These are phyloP conservation scores for Scolopax rusticola DNA, from an alignment of 2,797 vertebrate genomes.

Conservation along the genomic window DNA sequence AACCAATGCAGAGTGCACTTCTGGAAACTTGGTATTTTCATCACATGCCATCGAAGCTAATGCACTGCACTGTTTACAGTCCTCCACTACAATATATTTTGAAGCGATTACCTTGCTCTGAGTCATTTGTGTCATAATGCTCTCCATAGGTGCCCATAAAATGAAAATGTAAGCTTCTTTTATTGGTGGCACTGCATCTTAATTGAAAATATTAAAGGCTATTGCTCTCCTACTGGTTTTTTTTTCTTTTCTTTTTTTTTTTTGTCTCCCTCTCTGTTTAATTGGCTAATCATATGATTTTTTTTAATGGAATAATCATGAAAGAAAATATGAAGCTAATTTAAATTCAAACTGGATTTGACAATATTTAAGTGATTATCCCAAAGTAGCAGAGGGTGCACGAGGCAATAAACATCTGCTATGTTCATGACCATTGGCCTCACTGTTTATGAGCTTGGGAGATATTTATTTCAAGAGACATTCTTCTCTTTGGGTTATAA, in stretches of 20 bases:
- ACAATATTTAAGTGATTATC: constrained; percentile 80
- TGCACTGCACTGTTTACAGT: constrained; percentile 79
- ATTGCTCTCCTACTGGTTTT: constrained; percentile 76
- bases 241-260: neutral
- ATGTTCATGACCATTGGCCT: constrained; percentile 75
- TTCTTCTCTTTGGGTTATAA: constrained; percentile 46
- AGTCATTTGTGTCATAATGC: constrained; percentile 83
- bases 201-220: constrained; percentile 85
- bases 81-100: constrained; percentile 81
- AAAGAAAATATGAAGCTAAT: constrained; percentile 81
- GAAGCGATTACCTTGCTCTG: constrained; percentile 82
- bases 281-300: constrained; percentile 79
- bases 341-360: constrained; percentile 80
- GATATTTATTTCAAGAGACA: constrained; percentile 77
- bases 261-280: constrained; percentile 48
- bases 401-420: constrained; percentile 80
- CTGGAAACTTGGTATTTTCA: constrained; percentile 79
- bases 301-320: constrained; percentile 79
- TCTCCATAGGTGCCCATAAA: constrained; percentile 84
- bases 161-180: constrained; percentile 83
- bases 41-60: constrained; percentile 78
- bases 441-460: constrained; percentile 74
- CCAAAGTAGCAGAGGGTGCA: constrained; percentile 75
- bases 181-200: constrained; percentile 83
- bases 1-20: constrained; percentile 66